Conservation (phyloP, 2,888 invertebrate genomes). For the Mantis religiosa region DNA sequence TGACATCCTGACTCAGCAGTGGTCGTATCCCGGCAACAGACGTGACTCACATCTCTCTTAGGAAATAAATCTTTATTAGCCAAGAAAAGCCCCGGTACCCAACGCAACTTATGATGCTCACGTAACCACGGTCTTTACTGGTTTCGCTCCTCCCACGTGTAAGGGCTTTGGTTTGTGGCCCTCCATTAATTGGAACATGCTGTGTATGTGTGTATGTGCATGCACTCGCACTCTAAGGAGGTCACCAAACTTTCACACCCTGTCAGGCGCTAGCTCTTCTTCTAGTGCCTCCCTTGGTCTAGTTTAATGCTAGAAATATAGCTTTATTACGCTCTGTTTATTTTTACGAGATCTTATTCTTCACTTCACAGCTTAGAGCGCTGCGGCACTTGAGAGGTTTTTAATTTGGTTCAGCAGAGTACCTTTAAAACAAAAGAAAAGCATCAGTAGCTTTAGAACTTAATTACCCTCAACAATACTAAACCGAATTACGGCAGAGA, state of each 20-base stretch:
- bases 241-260: background rate
- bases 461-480: no score
- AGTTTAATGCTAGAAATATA: background rate
- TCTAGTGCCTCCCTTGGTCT: background rate
- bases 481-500: no score
- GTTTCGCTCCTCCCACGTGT: background rate
- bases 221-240: background rate
- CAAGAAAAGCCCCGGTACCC: no score
- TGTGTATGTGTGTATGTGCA: background rate
- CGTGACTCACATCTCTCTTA: background rate
- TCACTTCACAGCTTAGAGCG: background rate
- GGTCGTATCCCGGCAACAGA: background rate
- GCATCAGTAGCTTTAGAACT: no score
- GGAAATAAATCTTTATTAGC: background rate
- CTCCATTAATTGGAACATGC: background rate
- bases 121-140: background rate
- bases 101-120: background rate
- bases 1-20: background rate
- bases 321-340: background rate
- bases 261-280: background rate
- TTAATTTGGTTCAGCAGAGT: no score
- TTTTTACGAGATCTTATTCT: no score
- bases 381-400: no score
- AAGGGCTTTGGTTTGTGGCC: background rate
- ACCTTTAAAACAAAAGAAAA: no score